A percentile compares a stretch with the other conserved stretches of the same genome.
phyloP scores from a whole-genome alignment of 1,140 invertebrate species.

The Saccostrea echinata region DNA sequence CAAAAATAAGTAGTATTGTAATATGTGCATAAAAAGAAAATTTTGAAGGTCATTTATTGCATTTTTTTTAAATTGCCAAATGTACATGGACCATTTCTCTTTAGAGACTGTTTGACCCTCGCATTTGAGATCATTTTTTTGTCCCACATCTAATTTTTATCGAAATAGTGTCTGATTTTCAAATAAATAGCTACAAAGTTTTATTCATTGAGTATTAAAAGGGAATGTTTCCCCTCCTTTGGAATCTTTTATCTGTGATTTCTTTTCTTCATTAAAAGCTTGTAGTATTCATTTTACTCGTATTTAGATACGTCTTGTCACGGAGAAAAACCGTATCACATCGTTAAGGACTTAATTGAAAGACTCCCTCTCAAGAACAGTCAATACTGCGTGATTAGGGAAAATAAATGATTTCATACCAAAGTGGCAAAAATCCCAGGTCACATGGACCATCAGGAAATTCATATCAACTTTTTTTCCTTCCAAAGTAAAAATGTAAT shows the following conservation, averaged over 20 bases:
- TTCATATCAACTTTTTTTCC: not conserved
- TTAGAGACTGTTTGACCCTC: not conserved
- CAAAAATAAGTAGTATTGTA: too few species aligned
- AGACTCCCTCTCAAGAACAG: not conserved
- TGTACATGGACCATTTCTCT: not conserved
- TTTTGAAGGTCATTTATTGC: too few species aligned
- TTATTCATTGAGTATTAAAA: not conserved
- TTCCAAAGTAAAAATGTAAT: not conserved
- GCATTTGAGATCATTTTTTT: not conserved
- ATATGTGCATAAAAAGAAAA: too few species aligned
- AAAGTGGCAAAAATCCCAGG: not conserved
- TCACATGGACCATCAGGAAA: not conserved
- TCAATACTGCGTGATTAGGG: not conserved
- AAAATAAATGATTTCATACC: constrained; percentile 2
- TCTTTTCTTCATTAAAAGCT: constrained; percentile 26
- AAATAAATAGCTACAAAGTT: not conserved
- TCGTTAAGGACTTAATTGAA: not conserved
- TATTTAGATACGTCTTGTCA: constrained; percentile 28
- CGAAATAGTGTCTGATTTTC: not conserved
- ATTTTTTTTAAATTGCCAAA: too few species aligned
- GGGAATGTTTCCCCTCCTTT: not conserved
- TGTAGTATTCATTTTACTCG: not conserved
- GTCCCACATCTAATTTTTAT: not conserved
- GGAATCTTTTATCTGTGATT: not conserved
- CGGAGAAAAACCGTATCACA: not conserved